Evolutionary conservation across 1,140 invertebrate species (phyloP), one percentile per base, ranked within the genome.

Genomic region (Bombus turneri): DNA sequence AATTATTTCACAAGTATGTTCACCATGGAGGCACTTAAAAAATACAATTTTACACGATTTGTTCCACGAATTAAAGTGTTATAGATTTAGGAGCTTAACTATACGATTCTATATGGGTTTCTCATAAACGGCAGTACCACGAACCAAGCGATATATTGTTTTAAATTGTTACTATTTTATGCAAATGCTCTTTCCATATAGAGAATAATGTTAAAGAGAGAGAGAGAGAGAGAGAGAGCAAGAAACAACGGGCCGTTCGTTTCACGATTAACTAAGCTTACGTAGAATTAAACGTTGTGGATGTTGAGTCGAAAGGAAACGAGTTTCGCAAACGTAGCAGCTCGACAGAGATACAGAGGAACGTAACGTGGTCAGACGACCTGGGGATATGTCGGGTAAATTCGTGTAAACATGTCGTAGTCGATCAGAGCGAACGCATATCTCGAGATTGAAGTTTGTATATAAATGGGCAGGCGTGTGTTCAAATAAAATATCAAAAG

Each of bases 391-490:
- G 83, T 28, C 71, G 41, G 28, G 39, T 34, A 57, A 69, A 6
- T 75, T 81, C 64, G 37, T 15, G 69, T 87, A 90, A 90, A 90
- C 88, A 89, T 71, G 88, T 88, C 80, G 64, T 64, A 41, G 71
- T 59, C 77, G 88, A 87, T 90, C 87, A 79, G 72, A 86, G 71
- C 47, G 1, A 18, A 64, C 81, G 69, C 76, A 84, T 53, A 62
- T 37, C 28, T 53, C 37, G 22, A 18, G 79, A 88, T 76, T 80
- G 84, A 88, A 73, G 81, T 86, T 43, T 83, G 76, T 78, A 53
- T 89, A 78, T n/a, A 78, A 90, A 90, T 85, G 75, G 72, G 59
- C 62, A 41, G 57, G 37, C 75, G 69, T 10, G 66, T 28, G 83
- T 28, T 25, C 66, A 57, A 71, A 72, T 66, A 71, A 83, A 82